Evolutionary conservation across 2,888 invertebrate genomes (phyloP).

Genomic region (Arenicola marina): DNA sequence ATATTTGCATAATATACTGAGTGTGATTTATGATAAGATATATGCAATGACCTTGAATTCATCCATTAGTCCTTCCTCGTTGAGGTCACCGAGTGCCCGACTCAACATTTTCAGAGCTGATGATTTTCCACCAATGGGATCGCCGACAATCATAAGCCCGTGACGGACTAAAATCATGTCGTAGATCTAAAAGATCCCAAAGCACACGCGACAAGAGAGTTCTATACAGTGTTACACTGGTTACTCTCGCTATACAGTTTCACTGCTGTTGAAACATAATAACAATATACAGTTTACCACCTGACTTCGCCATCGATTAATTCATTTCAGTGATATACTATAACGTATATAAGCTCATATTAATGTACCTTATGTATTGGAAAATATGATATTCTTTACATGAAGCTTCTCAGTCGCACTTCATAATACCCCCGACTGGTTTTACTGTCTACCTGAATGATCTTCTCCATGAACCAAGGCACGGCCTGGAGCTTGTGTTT

Average conservation of each 20-base stretch:
- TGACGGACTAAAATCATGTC: conserved; percentile 61
- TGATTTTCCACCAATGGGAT: conserved; percentile 59
- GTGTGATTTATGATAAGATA: background rate
- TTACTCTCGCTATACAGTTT: no score
- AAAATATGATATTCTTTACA: no score
- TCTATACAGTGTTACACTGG: no score
- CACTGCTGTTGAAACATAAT: no score
- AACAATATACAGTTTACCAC: no score
- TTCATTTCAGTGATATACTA: no score
- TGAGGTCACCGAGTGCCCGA: conserved; percentile 45
- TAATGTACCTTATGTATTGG: no score
- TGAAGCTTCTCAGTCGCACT: no score
- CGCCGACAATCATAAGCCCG: conserved; percentile 61
- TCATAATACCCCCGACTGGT: no score
- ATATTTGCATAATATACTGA: background rate
- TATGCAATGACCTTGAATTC: conserved; percentile 39
- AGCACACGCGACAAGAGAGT: no score
- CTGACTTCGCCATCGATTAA: no score
- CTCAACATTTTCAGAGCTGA: conserved; percentile 51
- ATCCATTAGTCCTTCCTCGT: conserved; percentile 48
- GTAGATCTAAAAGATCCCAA: conserved; percentile 54
- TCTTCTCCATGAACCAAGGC: conserved; percentile 58
- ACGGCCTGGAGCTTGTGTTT: conserved; percentile 50
- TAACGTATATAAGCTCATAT: no score
- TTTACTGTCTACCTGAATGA: conserved; percentile 51